phyloP scores from a whole-genome alignment of 2,888 invertebrate genomes.

The Dioctria linearis region DNA sequence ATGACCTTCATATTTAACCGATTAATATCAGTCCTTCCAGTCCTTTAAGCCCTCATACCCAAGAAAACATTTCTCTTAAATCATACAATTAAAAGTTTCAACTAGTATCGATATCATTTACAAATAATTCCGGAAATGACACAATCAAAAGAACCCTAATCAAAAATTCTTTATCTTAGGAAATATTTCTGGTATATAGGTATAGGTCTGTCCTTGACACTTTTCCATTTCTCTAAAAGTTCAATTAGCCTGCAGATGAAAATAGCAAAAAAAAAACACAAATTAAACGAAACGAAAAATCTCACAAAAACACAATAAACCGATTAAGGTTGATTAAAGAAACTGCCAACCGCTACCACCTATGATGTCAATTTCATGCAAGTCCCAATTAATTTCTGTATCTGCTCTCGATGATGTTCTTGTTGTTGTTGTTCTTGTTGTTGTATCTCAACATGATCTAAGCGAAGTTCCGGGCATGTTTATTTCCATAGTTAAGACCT shows the following conservation, averaged over 20 bases:
- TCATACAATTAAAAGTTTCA: too few relatives aligned
- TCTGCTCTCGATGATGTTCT: neutral
- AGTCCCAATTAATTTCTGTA: slow-evolving; percentile 44
- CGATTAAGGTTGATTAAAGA: slow-evolving; percentile 44
- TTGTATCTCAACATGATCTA: slow-evolving; percentile 21
- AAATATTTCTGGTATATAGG: too few relatives aligned
- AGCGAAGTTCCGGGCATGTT: slow-evolving; percentile 6
- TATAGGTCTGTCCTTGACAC: slow-evolving; percentile 37
- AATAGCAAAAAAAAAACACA: neutral
- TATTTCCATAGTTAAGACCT: neutral
- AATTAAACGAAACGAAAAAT: slow-evolving; percentile 20
- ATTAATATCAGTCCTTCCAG: too few relatives aligned
- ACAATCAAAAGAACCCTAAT: too few relatives aligned
- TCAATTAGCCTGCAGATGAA: too few relatives aligned
- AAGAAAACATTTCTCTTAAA: too few relatives aligned
- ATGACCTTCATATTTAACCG: too few relatives aligned
- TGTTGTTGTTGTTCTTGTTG: neutral
- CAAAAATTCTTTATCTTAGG: too few relatives aligned
- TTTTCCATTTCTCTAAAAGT: slow-evolving; percentile 5
- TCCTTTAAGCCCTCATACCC: too few relatives aligned
- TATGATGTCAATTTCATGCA: slow-evolving; percentile 52
- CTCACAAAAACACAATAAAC: slow-evolving; percentile 34
- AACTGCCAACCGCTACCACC: slow-evolving; percentile 34
- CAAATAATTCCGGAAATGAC: too few relatives aligned
- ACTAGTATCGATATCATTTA: too few relatives aligned